These are phyloP conservation scores for Nibea albiflora DNA, from an alignment of 2,113 vertebrate species.

Conservation along the genomic window DNA sequence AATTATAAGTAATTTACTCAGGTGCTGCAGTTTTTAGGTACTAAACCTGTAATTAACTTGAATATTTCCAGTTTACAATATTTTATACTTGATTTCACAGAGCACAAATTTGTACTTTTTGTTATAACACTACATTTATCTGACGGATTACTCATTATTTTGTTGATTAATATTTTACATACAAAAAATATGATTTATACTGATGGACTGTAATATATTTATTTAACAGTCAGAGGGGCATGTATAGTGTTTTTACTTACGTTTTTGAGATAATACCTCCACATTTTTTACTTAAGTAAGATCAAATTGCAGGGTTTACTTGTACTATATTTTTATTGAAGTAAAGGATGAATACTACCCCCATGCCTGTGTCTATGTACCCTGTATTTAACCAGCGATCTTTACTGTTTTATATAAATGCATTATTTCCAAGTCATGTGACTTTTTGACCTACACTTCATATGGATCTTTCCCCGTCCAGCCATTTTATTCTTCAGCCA, in stretches of 20 bases:
- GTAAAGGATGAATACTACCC: not conserved
- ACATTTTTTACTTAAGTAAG: not conserved
- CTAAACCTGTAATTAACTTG: not conserved
- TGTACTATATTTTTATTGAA: not conserved
- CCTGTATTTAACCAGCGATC: not conserved
- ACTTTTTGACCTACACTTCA: not conserved
- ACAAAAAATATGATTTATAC: not conserved
- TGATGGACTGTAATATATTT: not conserved
- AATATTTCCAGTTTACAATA: not conserved
- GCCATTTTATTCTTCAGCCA: not conserved
- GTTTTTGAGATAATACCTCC: not conserved
- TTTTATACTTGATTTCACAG: not conserved
- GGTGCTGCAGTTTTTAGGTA: not conserved
- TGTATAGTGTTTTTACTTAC: not conserved
- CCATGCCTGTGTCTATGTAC: not conserved
- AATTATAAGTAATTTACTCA: not conserved
- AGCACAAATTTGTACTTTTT: not conserved
- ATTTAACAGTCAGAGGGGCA: not conserved
- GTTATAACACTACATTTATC: not conserved
- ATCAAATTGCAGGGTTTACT: not conserved
- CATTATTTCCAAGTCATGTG: not conserved
- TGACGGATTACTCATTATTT: not conserved
- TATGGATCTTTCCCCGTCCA: not conserved
- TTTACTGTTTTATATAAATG: not conserved
- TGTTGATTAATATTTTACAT: not conserved